Evolutionary conservation across 1,140 invertebrate species (phyloP).

Genomic region (silkworm (Bombyx mori)): ASM3026992v2 NC_085131.1:4669001-4669500

Average conservation of each 20-base stretch:
- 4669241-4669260: neutral
- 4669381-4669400: slow-evolving; percentile 78
- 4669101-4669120: too few species aligned
- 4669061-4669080: too few species aligned
- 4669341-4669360: slow-evolving; percentile 30
- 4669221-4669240: neutral
- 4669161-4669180: too few species aligned
- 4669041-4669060: too few species aligned
- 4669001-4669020: too few species aligned
- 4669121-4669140: too few species aligned
- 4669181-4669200: too few species aligned
- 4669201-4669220: neutral
- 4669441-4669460: slow-evolving; percentile 80
- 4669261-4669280: neutral
- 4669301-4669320: neutral
- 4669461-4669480: slow-evolving; percentile 23
- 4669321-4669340: slow-evolving; percentile 51
- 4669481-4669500: too few species aligned
- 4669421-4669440: slow-evolving; percentile 72
- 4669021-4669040: too few species aligned
- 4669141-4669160: too few species aligned
- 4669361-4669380: slow-evolving; percentile 72
- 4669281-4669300: neutral
- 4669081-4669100: too few species aligned
- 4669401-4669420: slow-evolving; percentile 71